A percentile compares a stretch with the other conserved stretches of the same genome.
phyloP scores from a whole-genome alignment of 2,113 vertebrate genomes.

The Odocoileus hemionus region DNA sequence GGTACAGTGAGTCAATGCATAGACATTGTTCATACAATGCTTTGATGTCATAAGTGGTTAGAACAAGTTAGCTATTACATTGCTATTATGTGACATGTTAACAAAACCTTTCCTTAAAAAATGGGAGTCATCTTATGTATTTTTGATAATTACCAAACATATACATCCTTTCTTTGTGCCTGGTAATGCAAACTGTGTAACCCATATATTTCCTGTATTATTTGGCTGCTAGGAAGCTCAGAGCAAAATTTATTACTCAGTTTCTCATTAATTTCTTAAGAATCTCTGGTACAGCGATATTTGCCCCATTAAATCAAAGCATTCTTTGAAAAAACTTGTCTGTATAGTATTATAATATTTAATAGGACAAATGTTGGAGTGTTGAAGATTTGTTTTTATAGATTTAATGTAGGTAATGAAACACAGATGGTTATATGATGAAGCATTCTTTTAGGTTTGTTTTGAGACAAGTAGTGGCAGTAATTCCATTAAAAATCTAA shows the following conservation, averaged over 20 bases:
- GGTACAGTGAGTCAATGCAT: neutral
- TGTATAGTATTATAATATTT: neutral
- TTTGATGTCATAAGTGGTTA: neutral
- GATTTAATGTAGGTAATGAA: neutral
- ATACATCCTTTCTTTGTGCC: neutral
- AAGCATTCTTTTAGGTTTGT: neutral
- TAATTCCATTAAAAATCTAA: neutral
- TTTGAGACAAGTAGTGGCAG: neutral
- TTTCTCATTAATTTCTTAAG: neutral
- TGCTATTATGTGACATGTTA: neutral
- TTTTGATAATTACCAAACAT: neutral
- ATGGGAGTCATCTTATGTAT: neutral
- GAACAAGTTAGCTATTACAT: neutral
- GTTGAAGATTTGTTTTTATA: neutral
- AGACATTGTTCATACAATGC: neutral
- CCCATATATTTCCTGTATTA: neutral
- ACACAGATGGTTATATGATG: neutral
- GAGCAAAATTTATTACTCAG: slow-evolving; percentile 1
- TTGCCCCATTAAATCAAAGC: neutral
- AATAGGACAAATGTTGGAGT: neutral
- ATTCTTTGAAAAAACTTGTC: neutral
- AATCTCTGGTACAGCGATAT: neutral
- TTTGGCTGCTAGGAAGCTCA: neutral
- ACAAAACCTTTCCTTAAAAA: neutral
- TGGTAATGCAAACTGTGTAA: neutral